A percentile compares a stretch with the other conserved stretches of the same genome.
Evolutionary conservation across 1,140 invertebrate genomes (phyloP).

Genomic region (Araneus ventricosus): DNA sequence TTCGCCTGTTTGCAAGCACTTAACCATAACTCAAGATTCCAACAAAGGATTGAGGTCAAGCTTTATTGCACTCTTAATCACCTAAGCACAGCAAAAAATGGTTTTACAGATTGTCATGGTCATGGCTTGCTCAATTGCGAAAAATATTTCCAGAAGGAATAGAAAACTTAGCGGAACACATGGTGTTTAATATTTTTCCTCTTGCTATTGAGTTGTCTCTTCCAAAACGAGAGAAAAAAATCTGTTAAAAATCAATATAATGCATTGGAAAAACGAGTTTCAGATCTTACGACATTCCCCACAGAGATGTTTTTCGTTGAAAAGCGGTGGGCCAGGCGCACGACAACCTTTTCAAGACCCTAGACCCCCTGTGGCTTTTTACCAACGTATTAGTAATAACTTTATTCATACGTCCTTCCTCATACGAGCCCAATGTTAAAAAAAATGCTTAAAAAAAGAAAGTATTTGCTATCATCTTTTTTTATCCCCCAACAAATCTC

Average conservation of each 20-base stretch:
- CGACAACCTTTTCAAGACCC: slow-evolving; percentile 55
- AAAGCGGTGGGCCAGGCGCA: slow-evolving; percentile 20
- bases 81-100: background rate
- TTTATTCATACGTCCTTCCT: slow-evolving; percentile 66
- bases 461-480: slow-evolving; percentile 1
- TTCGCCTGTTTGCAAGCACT: background rate
- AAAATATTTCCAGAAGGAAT: background rate
- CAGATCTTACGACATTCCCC: background rate
- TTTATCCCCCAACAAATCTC: slow-evolving; percentile 18
- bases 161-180: background rate
- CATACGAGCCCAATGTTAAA: slow-evolving; percentile 1
- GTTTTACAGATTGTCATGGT: background rate
- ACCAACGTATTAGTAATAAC: slow-evolving; percentile 59
- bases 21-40: background rate
- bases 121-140: background rate
- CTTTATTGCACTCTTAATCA: background rate
- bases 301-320: slow-evolving; percentile 19
- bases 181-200: background rate
- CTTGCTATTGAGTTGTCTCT: background rate
- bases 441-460: slow-evolving; percentile 31
- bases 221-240: slow-evolving; percentile 6
- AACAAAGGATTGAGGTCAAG: slow-evolving; percentile 10
- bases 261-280: background rate
- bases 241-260: slow-evolving; percentile 10
- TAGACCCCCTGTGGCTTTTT: slow-evolving; percentile 43